Conservation (phyloP, 2,797 vertebrate species). For the Characodon lateralis region DNA sequence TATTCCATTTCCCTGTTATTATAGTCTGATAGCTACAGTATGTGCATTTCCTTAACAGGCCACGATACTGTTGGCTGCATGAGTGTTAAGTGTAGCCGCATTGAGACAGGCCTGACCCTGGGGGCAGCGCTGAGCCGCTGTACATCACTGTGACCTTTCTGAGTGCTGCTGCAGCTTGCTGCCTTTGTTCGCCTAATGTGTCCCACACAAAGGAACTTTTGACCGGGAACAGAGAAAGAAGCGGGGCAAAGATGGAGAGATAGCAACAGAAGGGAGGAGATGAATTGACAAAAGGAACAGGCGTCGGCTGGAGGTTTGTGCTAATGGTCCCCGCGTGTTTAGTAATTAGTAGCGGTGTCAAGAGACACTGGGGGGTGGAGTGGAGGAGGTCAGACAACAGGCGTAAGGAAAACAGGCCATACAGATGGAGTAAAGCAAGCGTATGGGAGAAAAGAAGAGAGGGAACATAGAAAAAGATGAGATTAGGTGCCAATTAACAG, state of each 20-base stretch:
- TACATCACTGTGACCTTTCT: constrained; percentile 73
- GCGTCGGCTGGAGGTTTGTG: constrained; percentile 53
- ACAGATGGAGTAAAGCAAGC: constrained; percentile 48
- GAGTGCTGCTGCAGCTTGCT: constrained; percentile 57
- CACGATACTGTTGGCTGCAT: constrained; percentile 43
- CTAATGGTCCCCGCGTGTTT: constrained; percentile 75
- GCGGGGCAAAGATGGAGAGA: constrained; percentile 69
- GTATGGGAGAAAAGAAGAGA: constrained; percentile 47
- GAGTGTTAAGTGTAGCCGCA: constrained; percentile 69
- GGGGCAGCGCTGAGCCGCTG: constrained; percentile 47
- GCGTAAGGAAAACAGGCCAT: constrained; percentile 43
- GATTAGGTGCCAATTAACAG: constrained; percentile 72
- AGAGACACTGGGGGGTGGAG: constrained; percentile 45
- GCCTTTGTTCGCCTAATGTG: constrained; percentile 72
- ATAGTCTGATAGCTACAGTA: constrained; percentile 6
- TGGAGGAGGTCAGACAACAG: constrained; percentile 34
- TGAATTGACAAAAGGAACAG: constrained; percentile 68
- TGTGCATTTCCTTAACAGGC: constrained; percentile 43
- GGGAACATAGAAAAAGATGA: constrained; percentile 46
- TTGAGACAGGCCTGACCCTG: constrained; percentile 66
- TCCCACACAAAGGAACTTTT: constrained; percentile 72
- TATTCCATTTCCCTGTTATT: background rate
- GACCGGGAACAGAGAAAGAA: constrained; percentile 63
- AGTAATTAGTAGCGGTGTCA: constrained; percentile 70
- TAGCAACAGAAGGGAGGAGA: constrained; percentile 44